These are phyloP conservation scores for Rhamnusium bicolor DNA, from an alignment of 2,888 invertebrate species.

Conservation along the genomic window DNA sequence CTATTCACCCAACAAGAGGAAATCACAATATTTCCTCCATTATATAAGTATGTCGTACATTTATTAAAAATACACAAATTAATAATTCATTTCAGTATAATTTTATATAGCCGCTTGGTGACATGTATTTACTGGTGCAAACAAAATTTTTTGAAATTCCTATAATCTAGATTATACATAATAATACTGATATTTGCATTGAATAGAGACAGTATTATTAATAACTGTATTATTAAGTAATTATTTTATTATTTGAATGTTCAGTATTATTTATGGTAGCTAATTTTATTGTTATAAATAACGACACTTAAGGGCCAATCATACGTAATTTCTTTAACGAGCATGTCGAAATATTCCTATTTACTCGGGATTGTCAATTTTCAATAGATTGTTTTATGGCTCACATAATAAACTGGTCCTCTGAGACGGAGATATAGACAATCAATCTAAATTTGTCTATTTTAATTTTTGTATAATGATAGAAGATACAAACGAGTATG, in stretches of 20 bases:
- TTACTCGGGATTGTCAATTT: no score
- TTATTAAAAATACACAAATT: neutral
- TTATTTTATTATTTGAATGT: neutral
- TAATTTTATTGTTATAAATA: neutral
- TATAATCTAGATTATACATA: neutral
- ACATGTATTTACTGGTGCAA: neutral
- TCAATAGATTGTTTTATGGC: no score
- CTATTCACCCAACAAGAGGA: neutral
- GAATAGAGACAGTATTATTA: neutral
- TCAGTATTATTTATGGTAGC: neutral
- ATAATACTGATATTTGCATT: neutral
- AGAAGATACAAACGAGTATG: no score
- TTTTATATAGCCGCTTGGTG: neutral
- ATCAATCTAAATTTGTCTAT: no score
- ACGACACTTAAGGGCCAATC: no score
- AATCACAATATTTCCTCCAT: neutral
- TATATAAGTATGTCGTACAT: neutral
- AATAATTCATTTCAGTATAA: conserved; percentile 9
- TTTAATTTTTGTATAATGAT: no score
- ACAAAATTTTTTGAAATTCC: conserved; percentile 1
- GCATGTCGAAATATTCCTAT: no score
- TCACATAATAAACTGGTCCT: no score
- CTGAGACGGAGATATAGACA: no score
- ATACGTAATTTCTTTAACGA: no score
- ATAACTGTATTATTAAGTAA: neutral